Evolutionary conservation across 1,140 invertebrate species (phyloP), one percentile per base, ranked within the genome.

Genomic region (Hylyphantes graminicola): DNA sequence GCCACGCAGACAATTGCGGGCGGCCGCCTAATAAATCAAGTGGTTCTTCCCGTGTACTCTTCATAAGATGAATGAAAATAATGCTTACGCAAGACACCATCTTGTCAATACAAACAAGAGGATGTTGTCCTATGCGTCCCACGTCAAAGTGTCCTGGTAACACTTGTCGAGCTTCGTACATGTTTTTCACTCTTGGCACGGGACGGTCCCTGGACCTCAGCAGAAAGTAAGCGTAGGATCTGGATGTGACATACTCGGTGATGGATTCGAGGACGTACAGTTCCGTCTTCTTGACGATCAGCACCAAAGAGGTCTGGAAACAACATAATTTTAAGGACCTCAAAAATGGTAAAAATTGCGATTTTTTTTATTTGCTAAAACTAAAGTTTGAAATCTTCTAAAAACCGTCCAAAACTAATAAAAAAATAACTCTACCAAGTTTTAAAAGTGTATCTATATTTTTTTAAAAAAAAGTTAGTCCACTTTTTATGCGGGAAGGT

Each of bases 141-240:
- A 83, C 1, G 7, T 83, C 72, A 53, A 83, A 75, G 9, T 75
- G 75, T 6, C 50, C n/a, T 7, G 50, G 59, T 63, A 83, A 75
- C 9, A 75, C 48, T 65, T 67, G 17, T 3, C 0, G 4, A 48
- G 72, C 70, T 55, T 83, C 72, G 54, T 74, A 21, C 12, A 13
- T 50, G 13, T 59, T 74, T 6, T 65, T 17, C 13, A 75, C 9
- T 3, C 0, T 13, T 8, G 80, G 80, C 1, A 83, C 35, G 0
- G 72, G 1, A 35, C 35, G n/a, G 15, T 67, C 59, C 2, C 10
- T 12, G 8, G 48, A 19, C 0, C 61, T 13, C 1, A 13, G 10
- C 13, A 75, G 35, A 17, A 83, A 67, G n/a, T 75, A 83, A 3
- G 75, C 70, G 17, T 83, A 83, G 13, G 21, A 48, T 67, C 57